These are phyloP conservation scores for Ciconia stormi DNA, from an alignment of 2,113 vertebrate genomes.

Conservation along the genomic window DNA sequence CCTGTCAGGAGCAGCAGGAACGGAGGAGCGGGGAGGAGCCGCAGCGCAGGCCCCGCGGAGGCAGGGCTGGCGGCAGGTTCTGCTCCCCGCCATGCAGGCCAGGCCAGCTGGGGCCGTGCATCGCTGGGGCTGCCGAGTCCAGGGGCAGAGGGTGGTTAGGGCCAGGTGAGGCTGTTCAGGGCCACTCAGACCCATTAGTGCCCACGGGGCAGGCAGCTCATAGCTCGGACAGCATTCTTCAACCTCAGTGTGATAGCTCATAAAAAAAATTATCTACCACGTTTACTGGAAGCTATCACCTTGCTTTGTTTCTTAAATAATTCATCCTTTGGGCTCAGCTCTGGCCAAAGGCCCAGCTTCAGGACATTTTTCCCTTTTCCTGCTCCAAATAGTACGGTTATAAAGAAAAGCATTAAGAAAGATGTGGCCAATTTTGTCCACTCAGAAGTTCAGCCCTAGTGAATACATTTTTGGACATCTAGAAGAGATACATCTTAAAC, in stretches of 20 bases:
- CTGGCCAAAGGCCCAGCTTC: background rate
- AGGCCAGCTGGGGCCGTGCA: background rate
- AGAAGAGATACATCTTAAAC: background rate
- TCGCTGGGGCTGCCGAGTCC: background rate
- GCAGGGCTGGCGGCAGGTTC: background rate
- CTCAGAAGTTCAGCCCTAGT: background rate
- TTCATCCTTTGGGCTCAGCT: background rate
- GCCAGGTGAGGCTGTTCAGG: background rate
- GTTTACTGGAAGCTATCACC: background rate
- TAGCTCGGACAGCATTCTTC: background rate
- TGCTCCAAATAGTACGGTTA: background rate
- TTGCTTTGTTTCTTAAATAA: background rate
- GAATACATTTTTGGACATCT: background rate
- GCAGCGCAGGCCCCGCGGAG: accelerated
- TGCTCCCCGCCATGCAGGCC: accelerated
- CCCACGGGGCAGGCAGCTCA: background rate
- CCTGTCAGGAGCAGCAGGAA: background rate
- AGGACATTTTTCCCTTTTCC: background rate
- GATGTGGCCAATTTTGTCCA: background rate
- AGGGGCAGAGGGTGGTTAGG: too few species aligned
- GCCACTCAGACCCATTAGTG: background rate
- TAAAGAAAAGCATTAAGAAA: background rate
- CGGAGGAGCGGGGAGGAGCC: background rate
- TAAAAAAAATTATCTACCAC: background rate
- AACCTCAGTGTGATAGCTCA: background rate